A percentile compares a stretch with the other conserved stretches of the same genome.
Evolutionary conservation across 1,140 invertebrate genomes (phyloP).

Genomic region (Zaprionus tsacasi): DNA sequence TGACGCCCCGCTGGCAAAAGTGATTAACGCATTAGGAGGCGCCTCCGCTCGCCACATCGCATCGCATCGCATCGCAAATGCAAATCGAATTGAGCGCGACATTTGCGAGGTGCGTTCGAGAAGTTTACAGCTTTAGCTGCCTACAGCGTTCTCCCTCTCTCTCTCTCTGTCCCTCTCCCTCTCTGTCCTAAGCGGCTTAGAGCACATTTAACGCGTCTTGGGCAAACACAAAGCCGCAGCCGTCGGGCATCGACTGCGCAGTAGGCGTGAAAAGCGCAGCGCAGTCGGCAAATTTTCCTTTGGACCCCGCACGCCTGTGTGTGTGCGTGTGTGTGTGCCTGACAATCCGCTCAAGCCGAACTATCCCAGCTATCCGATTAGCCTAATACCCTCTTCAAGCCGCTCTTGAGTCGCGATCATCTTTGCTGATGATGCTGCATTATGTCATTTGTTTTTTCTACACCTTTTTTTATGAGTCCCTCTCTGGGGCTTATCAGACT

Average conservation of each 20-base stretch:
- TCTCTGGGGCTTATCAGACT: constrained; percentile 38
- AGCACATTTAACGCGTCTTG: constrained; percentile 64
- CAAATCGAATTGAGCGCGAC: constrained; percentile 70
- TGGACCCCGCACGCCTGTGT: constrained; percentile 9
- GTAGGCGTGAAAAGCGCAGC: constrained; percentile 79
- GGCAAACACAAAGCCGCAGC: constrained; percentile 57
- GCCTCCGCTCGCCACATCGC: constrained; percentile 2
- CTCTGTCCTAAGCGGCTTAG: constrained; percentile 67
- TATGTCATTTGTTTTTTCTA: constrained; percentile 81
- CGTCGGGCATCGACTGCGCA: constrained; percentile 12
- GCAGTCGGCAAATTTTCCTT: constrained; percentile 62
- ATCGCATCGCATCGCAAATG: constrained; percentile 38
- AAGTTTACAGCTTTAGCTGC: constrained; percentile 53
- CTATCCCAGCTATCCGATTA: constrained; percentile 74
- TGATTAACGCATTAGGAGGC: constrained; percentile 72
- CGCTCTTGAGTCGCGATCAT: constrained; percentile 25
- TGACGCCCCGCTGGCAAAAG: constrained; percentile 73
- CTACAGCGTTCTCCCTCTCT: neutral
- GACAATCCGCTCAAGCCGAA: constrained; percentile 62
- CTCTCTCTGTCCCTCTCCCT: neutral
- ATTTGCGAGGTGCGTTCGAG: constrained; percentile 14
- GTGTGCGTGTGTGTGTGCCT: constrained; percentile 29
- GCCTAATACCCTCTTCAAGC: constrained; percentile 66
- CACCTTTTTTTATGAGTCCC: constrained; percentile 51
- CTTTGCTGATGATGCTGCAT: constrained; percentile 70